Percentiles rank a stretch among this genome's conserved stretches.
phyloP scores from a whole-genome alignment of 2,113 vertebrate species.

The Cynoglossus semilaevis region DNA sequence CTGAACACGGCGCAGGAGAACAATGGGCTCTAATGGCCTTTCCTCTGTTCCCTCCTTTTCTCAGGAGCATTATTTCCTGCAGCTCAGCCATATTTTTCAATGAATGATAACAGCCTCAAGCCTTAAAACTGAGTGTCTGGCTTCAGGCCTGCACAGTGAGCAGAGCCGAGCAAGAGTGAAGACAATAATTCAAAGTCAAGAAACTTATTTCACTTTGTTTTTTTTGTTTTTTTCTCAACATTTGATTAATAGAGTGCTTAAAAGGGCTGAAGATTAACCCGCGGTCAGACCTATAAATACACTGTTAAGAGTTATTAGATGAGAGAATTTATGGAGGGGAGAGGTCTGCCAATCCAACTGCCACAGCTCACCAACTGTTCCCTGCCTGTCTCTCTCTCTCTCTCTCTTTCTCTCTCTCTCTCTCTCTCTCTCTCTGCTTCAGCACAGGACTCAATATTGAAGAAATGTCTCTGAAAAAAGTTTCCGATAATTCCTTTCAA shows the following conservation, averaged over 20 bases:
- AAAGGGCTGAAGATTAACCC: too few species aligned
- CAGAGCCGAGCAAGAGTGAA: too few species aligned
- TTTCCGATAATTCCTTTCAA: conserved; percentile 22
- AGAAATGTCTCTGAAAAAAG: conserved; percentile 11
- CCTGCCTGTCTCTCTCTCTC: too few species aligned
- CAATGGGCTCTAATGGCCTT: conserved; percentile 52
- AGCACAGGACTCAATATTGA: too few species aligned
- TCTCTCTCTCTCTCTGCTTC: too few species aligned
- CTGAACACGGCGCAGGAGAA: conserved; percentile 42
- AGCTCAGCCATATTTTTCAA: conserved; percentile 36
- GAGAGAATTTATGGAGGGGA: background rate
- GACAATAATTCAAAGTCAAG: background rate
- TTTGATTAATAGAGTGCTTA: too few species aligned
- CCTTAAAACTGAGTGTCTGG: conserved; percentile 28
- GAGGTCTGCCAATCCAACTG: background rate
- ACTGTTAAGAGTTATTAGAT: background rate
- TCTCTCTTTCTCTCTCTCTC: too few species aligned
- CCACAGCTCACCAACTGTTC: too few species aligned
- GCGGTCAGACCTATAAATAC: too few species aligned
- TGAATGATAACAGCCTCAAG: conserved; percentile 50
- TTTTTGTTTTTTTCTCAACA: too few species aligned
- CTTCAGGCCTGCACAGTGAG: conserved; percentile 10
- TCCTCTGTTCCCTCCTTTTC: conserved; percentile 32
- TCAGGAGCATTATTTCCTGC: conserved; percentile 50
- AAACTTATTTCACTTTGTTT: too few species aligned